These are phyloP conservation scores for honey bee (Apis mellifera) DNA, from an alignment of 1,140 invertebrate species.

Conservation along the genomic window DNA sequence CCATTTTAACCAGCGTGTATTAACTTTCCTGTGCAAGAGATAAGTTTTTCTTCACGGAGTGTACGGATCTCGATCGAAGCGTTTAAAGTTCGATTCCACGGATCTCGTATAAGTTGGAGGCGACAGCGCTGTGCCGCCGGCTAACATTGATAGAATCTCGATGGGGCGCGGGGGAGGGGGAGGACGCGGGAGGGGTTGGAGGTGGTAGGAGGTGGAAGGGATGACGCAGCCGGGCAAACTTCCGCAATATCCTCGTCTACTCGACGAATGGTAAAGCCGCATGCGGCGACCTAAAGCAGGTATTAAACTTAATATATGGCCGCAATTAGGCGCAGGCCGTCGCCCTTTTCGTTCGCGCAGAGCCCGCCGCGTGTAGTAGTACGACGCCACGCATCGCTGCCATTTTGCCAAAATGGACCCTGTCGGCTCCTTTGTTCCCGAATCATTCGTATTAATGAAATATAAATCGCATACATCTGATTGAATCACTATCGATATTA, in stretches of 20 bases:
- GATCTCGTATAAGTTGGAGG: conserved; percentile 41
- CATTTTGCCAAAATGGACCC: conserved; percentile 45
- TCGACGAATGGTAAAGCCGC: conserved; percentile 47
- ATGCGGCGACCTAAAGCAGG: conserved; percentile 71
- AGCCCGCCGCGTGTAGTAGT: conserved; percentile 10
- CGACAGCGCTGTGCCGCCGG: background rate
- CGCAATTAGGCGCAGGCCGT: conserved; percentile 78
- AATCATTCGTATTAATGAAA: conserved; percentile 55
- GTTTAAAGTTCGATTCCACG: conserved; percentile 36
- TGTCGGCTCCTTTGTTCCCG: conserved; percentile 52
- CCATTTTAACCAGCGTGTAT: background rate
- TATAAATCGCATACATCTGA: background rate
- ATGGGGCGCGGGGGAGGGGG: background rate
- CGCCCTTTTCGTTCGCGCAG: conserved; percentile 42
- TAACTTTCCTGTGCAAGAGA: background rate
- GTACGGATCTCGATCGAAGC: conserved; percentile 21
- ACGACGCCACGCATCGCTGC: background rate
- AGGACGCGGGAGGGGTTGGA: background rate
- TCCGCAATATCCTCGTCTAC: conserved; percentile 73
- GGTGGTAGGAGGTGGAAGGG: background rate
- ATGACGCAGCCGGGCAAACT: conserved; percentile 64
- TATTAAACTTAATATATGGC: conserved; percentile 80
- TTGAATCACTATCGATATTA: background rate
- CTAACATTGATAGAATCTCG: conserved; percentile 28
- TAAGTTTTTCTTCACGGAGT: conserved; percentile 5